A percentile compares a stretch with the other conserved stretches of the same genome.
These are phyloP conservation scores for Argyrosomus regius DNA, from an alignment of 2,797 vertebrate species.

Conservation along the genomic window DNA sequence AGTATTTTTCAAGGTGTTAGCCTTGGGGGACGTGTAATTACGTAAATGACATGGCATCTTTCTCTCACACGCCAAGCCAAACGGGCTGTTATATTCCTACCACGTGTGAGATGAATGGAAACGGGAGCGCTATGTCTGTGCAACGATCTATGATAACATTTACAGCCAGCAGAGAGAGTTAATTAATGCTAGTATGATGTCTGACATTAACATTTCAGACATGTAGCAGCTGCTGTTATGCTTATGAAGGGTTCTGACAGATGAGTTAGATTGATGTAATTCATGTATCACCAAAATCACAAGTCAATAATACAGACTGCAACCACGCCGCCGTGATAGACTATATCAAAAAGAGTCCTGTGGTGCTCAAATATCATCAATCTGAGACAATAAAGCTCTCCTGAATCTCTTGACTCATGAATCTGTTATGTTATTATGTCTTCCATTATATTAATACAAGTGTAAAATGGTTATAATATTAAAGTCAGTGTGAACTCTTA, in stretches of 20 bases:
- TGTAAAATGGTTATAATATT: neutral
- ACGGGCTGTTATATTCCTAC: conserved; percentile 38
- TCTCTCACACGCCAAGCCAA: conserved; percentile 38
- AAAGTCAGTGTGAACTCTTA: neutral
- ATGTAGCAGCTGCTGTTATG: conserved; percentile 57
- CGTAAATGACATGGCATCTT: conserved; percentile 68
- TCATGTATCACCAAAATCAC: conserved; percentile 9
- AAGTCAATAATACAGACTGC: conserved; percentile 24
- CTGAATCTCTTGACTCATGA: neutral
- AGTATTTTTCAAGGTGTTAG: conserved; percentile 56
- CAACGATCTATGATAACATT: conserved; percentile 67
- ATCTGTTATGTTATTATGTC: neutral
- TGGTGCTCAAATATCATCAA: conserved; percentile 4
- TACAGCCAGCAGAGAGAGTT: conserved; percentile 48
- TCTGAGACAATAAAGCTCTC: neutral
- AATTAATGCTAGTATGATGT: conserved; percentile 62
- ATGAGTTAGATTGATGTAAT: conserved; percentile 30
- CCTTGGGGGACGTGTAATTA: conserved; percentile 58
- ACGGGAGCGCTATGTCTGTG: conserved; percentile 41
- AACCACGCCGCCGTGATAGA: neutral
- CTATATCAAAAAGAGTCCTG: neutral
- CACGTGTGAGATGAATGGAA: conserved; percentile 56
- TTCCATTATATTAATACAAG: neutral
- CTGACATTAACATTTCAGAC: conserved; percentile 66
- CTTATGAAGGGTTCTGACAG: conserved; percentile 32